Evolutionary conservation across 2,113 vertebrate species (phyloP).

Genomic region (Prinia subflava): DNA sequence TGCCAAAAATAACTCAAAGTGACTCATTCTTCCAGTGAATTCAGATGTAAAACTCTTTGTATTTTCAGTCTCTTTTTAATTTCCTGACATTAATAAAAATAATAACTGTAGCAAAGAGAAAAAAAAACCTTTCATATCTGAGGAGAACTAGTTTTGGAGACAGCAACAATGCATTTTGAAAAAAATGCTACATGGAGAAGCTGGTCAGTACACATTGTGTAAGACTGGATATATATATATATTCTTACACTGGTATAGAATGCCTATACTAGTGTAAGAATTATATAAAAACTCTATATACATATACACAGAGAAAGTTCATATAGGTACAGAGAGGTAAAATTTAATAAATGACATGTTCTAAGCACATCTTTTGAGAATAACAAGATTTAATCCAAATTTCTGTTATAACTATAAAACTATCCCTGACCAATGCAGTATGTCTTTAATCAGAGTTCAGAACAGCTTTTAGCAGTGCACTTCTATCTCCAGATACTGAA

Average conservation of each 20-base stretch:
- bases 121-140: background rate
- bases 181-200: background rate
- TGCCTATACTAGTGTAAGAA: background rate
- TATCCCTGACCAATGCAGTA: background rate
- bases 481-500: background rate
- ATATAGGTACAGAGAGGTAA: background rate
- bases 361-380: background rate
- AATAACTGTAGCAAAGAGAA: background rate
- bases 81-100: constrained; percentile 21
- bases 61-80: background rate
- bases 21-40: background rate
- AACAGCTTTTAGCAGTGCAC: background rate
- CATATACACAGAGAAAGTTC: background rate
- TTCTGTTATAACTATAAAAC: background rate
- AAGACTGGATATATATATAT: background rate
- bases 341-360: background rate
- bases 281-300: background rate
- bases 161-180: background rate
- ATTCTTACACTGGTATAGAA: background rate
- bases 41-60: background rate
- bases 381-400: background rate
- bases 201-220: background rate
- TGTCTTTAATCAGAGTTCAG: background rate
- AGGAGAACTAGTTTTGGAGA: background rate
- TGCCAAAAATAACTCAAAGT: constrained; percentile 1